Evolutionary conservation across 2,797 vertebrate genomes (phyloP), one percentile per base, ranked within the genome.

Genomic region (Phataginus tetradactyla): DNA sequence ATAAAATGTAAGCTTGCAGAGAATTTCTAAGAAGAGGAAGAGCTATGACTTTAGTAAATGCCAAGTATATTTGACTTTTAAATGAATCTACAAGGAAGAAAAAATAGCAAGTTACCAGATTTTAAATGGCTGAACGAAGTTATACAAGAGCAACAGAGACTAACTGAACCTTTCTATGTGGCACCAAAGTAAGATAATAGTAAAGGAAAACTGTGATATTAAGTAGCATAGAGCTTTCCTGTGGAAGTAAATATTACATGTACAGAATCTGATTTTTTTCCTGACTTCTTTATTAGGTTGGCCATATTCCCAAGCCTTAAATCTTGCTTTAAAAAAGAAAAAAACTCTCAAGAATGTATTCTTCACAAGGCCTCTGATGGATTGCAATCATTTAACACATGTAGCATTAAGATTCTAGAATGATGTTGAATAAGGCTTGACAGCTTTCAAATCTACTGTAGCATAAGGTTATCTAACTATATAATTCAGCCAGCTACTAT

Each of bases 61-160:
- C 55, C 79, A 92, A 95, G 63, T 85, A 79, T 71, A 96, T 96
- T 95, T 97, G 88, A 95, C 57, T 94, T 97, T 95, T 57, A 97
- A 96, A 96, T 94, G 29, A 94, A 88, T 95, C 37, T 91, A 37
- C 55, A 68, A 69, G 45, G 53, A 95, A 92, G 59, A 20, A 92
- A 91, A 77, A 90, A 64, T 57, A 94, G 51, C 18, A 93, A 92
- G 95, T 95, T 87, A 34, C 21, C n/a, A 87, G 55, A 95, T 95
- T 94, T 96, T 86, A 96, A 93, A 72, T 91, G n/a, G 23, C 69
- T 95, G 23, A 71, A 77, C 83, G 68, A 88, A 90, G 34, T 75
- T 68, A 32, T 66, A 64, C 9, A 83, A 88, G 64, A 97, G 45
- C 34, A 55, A 77, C 89, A 37, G 27, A 80, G 18, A 89, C 14